Evolutionary conservation across 2,888 invertebrate genomes (phyloP).

Genomic region (Omphaloscelis lunosa): DNA sequence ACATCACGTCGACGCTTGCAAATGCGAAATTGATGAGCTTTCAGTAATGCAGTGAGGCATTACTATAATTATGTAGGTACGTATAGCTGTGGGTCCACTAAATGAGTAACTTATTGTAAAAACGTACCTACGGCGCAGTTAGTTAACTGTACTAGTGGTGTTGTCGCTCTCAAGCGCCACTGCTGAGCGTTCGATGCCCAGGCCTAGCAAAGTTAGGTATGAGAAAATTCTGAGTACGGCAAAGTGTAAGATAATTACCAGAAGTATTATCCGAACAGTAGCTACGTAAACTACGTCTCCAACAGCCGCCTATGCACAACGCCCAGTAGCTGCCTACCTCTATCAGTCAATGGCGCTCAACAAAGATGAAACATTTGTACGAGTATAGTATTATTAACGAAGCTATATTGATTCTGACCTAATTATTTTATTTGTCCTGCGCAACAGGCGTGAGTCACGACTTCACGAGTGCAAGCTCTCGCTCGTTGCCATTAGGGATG

Average conservation of each 20-base stretch:
- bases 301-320: neutral
- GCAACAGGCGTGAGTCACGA: too few relatives aligned
- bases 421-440: constrained; percentile 8
- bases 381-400: constrained; percentile 25
- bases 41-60: neutral
- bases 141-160: neutral
- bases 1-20: constrained; percentile 6
- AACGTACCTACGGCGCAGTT: neutral
- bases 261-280: neutral
- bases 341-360: too few relatives aligned
- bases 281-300: neutral
- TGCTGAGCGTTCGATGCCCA: neutral
- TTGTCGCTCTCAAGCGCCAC: neutral
- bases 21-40: constrained; percentile 35
- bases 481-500: too few relatives aligned
- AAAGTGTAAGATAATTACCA: neutral
- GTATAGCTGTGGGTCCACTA: neutral
- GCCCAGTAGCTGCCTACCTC: neutral
- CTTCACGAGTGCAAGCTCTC: too few relatives aligned
- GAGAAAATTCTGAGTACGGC: neutral
- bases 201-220: neutral
- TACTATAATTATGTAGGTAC: too few relatives aligned
- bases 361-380: neutral
- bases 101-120: neutral
- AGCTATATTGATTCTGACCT: constrained; percentile 48